Evolutionary conservation across 2,113 vertebrate genomes (phyloP), one percentile per base, ranked within the genome.

Genomic region (Nesoenas mayeri): DNA sequence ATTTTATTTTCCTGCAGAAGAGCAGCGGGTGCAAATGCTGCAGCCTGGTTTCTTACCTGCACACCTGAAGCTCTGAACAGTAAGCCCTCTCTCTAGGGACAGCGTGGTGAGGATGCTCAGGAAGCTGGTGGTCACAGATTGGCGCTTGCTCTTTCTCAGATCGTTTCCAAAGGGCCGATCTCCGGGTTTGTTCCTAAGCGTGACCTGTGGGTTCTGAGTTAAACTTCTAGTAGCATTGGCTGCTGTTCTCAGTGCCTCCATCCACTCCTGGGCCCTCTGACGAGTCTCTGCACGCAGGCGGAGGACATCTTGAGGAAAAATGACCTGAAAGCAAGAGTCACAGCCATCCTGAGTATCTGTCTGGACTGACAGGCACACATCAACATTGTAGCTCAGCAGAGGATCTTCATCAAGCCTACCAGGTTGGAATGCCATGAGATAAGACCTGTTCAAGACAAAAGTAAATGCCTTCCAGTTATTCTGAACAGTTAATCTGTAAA

Each of bases 41-140:
- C 32, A 81, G 47, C 14, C 38, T 62, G 21, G 29, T 34, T 75
- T 77, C 96, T 97, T 98, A 99, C 99, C 99, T 99, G 99, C 99
- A 98, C 99, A 99, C 95, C 98, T 99, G 98, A 99, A 99, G 98
- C 99, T 99, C 98, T 99, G 99, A 79, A 99, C 98, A 1, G 99
- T 99, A 73, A 99, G 99, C 18, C 99, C 99, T 96, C 99, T 99
- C 96, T 99, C 99, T 92, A 99, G 97, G 79, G 99, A 99, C 94
- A 99, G 97, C 0, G 99, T 99, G 38, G 99, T 99, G 93, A 99
- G 98, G 88, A 99, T 99, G 96, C 99, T 99, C 90, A 99, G 98
- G 97, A 99, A 99, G 95, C 99, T 99, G 89, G 98, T 99, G 95
- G 99, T 99, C 96, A 99, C 99, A 0, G 99, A 99, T 96, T 99